Evolutionary conservation across 2,113 vertebrate genomes (phyloP).

Genomic region (Forbesichthys agassizii): DNA sequence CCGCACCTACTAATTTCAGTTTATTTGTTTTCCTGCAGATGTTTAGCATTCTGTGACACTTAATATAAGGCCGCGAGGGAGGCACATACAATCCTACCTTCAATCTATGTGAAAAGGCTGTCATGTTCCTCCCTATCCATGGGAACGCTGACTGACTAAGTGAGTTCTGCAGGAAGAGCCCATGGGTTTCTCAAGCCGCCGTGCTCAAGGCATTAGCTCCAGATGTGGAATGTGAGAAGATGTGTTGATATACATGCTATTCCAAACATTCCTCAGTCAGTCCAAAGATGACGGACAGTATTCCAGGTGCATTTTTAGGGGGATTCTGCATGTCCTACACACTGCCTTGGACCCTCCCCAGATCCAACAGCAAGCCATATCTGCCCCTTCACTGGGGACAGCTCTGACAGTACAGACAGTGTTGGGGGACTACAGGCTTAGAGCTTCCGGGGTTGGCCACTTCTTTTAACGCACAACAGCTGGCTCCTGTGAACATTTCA

Average conservation of each 20-base stretch:
- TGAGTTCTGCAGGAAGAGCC: constrained; percentile 15
- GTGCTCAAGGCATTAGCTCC: constrained; percentile 64
- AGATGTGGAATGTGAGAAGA: constrained; percentile 76
- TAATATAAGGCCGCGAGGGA: constrained; percentile 38
- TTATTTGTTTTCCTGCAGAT: constrained; percentile 70
- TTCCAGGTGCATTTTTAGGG: constrained; percentile 64
- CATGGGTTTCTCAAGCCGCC: constrained; percentile 21
- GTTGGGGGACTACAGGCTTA: constrained; percentile 61
- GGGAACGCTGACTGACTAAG: constrained; percentile 22
- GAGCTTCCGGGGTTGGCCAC: constrained; percentile 69
- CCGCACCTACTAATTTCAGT: constrained; percentile 66
- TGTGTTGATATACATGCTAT: constrained; percentile 74
- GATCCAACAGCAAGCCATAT: constrained; percentile 28
- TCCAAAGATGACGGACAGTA: constrained; percentile 54
- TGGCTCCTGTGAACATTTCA: constrained; percentile 80
- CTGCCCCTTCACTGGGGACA: constrained; percentile 48
- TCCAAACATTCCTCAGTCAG: constrained; percentile 69
- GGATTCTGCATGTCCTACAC: constrained; percentile 25
- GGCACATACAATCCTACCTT: constrained; percentile 38
- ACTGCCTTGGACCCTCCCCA: constrained; percentile 32
- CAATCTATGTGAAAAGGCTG: constrained; percentile 17
- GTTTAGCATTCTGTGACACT: constrained; percentile 58
- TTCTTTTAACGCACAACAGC: constrained; percentile 75
- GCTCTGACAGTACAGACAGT: constrained; percentile 47
- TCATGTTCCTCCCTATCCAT: constrained; percentile 39